Conservation (phyloP, 2,113 vertebrate genomes). For the Ammodytes marinus region DNA sequence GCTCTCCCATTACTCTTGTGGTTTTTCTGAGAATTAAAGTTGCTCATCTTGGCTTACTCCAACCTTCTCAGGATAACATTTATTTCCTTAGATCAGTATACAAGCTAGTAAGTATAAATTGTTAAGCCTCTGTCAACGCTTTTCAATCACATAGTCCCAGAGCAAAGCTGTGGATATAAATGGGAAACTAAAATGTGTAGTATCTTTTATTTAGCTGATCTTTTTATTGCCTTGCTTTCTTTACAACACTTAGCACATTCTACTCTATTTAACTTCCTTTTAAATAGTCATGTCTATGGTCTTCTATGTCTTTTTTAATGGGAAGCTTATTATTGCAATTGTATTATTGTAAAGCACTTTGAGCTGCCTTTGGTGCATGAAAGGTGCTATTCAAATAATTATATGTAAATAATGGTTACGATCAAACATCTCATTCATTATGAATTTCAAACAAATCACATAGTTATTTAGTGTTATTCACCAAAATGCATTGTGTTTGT, state of each 20-base stretch:
- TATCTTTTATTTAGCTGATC: too few relatives aligned
- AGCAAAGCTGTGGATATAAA: background rate
- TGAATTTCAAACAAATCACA: background rate
- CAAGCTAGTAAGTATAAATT: background rate
- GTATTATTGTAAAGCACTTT: too few relatives aligned
- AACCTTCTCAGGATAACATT: slow-evolving; percentile 23
- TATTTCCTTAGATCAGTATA: slow-evolving; percentile 32
- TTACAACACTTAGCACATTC: too few relatives aligned
- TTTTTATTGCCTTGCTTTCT: too few relatives aligned
- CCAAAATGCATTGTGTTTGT: background rate
- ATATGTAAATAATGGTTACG: too few relatives aligned
- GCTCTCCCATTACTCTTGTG: slow-evolving; percentile 44
- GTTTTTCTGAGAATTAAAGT: slow-evolving; percentile 53
- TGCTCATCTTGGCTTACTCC: slow-evolving; percentile 58
- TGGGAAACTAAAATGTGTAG: background rate
- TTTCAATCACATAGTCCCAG: background rate
- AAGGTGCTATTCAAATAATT: too few relatives aligned
- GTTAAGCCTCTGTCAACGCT: background rate
- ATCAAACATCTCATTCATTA: background rate
- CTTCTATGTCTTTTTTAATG: too few relatives aligned
- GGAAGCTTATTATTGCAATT: too few relatives aligned
- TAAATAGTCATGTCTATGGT: too few relatives aligned
- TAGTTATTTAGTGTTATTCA: background rate
- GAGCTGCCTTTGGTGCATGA: too few relatives aligned
- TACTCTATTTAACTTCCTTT: too few relatives aligned